Base-by-base conservation (phyloP, 2,113 vertebrate species). In the Dipodomys merriami region DNA sequence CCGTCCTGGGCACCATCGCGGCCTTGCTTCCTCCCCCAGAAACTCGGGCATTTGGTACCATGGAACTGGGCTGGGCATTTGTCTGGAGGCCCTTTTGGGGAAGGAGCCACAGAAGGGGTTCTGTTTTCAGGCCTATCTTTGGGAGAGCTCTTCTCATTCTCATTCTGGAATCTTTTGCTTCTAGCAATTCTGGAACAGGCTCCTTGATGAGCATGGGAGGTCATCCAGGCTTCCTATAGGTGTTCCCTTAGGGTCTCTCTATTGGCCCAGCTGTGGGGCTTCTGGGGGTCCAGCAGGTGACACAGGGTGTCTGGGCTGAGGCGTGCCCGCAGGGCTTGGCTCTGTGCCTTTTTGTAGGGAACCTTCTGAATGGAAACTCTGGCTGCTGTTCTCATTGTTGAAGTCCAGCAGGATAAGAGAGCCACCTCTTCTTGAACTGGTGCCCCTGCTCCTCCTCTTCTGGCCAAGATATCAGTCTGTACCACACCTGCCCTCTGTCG, bases 331-430 rank as follows among this genome's bases (percentile, higher is more conserved):
- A 57, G 96, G 97, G 80, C 97, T 97, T 69, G 97, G 96, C 67
- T 97, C 97, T 0, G 96, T 94, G 57, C 97, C 97, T 83, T 97
- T 97, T 20, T 96, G 96, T 82, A 97, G 68, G 78, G 97, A 97
- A 49, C 94, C 92, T 92, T 97, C 97, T 0, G 97, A 97, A 60
- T 97, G 95, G 79, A 96, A 97, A 83, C 96, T 97, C 92, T 97
- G 97, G 86, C 97, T 97, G 96, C 97, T 97, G 88, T 97, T 97
- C 90, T 97, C 97, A 96, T 97, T 97, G 53, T 97, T 97, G 87
- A 98, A 97, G 86, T 97, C 97, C 25, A 98, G 91, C 95, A 98
- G 96, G 71, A 98, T 97, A 83, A 98, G 96, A 53, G 97, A 96
- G 20, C 96, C 95, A 22, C 96, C 93, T 27, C 77, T 95, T 79